Base-by-base conservation (phyloP, 2,797 vertebrate genomes). In the Pithecia hirsuta region DNA sequence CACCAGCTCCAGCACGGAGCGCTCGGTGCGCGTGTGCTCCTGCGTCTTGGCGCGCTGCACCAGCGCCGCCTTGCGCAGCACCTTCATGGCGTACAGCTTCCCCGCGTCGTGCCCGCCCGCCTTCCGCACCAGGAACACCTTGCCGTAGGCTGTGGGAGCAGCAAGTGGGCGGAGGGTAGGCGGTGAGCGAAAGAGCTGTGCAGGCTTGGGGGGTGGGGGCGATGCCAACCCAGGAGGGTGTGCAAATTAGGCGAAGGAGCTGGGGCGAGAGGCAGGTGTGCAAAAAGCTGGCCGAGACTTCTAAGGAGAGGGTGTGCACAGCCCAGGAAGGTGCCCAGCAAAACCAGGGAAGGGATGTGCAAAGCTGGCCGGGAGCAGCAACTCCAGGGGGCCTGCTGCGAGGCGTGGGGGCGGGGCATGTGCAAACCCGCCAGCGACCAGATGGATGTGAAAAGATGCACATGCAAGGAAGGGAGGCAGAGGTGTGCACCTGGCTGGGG, bases 81-180 rank as follows among this genome's bases (percentile, higher is more conserved):
- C 99, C 99, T 99, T 99, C 99, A 99, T 99, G 55, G 99, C 99
- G 44, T 99, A 99, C 3, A 99, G 99, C 98, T 99, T 99, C 75
- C 99, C 99, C 4, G 98, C 98, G 93, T 99, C 99, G 2, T 99
- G 99, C 4, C 99, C 99, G 0, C 99, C 99, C 89, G 99, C 99
- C 98, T 99, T 99, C 92, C 99, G 99, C 92, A 99, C 99, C 98
- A 99, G 98, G 98, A 99, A 99, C 96, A 99, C 99, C 97, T 99
- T 99, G 89, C 99, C 99, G 19, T 99, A 99, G 89, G 99, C 99
- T 99, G 98, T 80, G 98, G 97, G 96, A 95, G 91, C 97, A 46
- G 90, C 24, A 96, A 83, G 98, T 36, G 24, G 97, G 80, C 75
- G 4, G 94, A 93, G 79, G 46, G 91, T n/a, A 79, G 95, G 90